Evolutionary conservation across 2,113 vertebrate genomes (phyloP).

Genomic region (Petrocephalus zakoni): DNA sequence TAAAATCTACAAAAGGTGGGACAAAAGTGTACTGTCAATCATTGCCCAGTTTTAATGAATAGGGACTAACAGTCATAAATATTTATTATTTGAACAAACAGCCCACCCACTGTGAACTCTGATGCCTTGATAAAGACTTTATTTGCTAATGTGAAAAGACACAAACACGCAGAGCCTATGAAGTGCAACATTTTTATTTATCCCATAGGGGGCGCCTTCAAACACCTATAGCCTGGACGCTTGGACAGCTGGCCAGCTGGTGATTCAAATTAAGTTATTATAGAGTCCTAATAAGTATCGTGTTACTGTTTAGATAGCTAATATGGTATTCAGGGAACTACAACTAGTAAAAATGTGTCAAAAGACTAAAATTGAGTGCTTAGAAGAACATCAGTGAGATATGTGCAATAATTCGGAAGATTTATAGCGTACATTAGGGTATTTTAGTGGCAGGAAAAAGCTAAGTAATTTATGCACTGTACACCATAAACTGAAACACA

Average conservation of each 20-base stretch:
- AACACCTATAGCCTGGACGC: background rate
- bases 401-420: background rate
- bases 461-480: background rate
- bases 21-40: background rate
- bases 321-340: background rate
- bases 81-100: background rate
- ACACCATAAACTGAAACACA: background rate
- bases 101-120: background rate
- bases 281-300: background rate
- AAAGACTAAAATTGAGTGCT: background rate
- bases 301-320: background rate
- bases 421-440: background rate
- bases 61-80: background rate
- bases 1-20: background rate
- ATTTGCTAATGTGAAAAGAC: background rate
- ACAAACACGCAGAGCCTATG: background rate
- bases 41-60: background rate
- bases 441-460: background rate
- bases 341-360: background rate
- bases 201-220: background rate
- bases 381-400: background rate
- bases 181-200: background rate
- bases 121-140: background rate
- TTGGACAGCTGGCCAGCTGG: conserved; percentile 3
- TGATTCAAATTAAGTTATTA: background rate